A percentile compares a stretch with the other conserved stretches of the same genome.
phyloP scores from a whole-genome alignment of 2,797 vertebrate genomes.

The Threskiornis aethiopicus region DNA sequence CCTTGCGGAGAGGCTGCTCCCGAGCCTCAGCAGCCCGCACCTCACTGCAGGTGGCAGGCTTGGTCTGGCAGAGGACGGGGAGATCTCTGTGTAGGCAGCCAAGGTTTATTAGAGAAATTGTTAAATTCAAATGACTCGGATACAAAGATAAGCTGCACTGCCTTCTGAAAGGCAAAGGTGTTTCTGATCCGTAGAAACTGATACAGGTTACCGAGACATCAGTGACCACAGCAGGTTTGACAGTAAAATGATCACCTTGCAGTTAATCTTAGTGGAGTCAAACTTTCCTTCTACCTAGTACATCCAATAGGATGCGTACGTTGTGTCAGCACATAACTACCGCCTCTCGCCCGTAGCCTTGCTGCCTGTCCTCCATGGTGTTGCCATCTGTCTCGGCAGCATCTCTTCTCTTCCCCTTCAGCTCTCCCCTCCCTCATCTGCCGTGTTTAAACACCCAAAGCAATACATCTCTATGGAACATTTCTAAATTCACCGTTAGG shows the following conservation, averaged over 20 bases:
- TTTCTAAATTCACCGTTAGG: neutral
- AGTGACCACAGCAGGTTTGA: neutral
- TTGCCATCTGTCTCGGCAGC: neutral
- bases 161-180: constrained; percentile 30
- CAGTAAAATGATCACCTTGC: neutral
- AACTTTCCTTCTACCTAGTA: neutral
- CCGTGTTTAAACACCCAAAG: neutral
- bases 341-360: neutral
- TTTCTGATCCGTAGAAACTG: neutral
- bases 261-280: neutral
- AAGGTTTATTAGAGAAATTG: constrained; percentile 48
- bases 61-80: neutral
- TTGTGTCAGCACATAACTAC: neutral
- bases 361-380: neutral
- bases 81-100: neutral
- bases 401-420: neutral
- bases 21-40: neutral
- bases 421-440: neutral
- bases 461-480: neutral
- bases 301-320: constrained; percentile 47
- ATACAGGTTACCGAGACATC: neutral
- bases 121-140: neutral
- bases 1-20: neutral
- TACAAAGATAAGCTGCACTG: constrained; percentile 31
- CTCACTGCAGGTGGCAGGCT: neutral